Evolutionary conservation across 2,797 vertebrate genomes (phyloP), one percentile per base, ranked within the genome.

Genomic region (Onychomys arenicola): DNA sequence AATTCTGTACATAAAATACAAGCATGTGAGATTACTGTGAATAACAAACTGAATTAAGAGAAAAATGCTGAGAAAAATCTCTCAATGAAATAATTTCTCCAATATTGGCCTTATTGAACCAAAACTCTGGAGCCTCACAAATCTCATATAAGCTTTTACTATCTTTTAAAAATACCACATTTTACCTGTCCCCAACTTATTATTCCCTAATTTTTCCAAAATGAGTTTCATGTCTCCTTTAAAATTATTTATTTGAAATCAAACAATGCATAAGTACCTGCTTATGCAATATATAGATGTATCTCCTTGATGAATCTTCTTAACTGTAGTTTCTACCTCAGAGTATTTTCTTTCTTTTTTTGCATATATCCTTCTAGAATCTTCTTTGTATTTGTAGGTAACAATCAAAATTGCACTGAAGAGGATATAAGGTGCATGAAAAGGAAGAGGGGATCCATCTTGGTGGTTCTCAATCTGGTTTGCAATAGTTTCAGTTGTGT

Each of bases 171-270:
- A 1, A 90, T 1, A 14, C 11, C 10, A 32, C 27, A 49, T 84
- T 88, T 93, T 87, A 65, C 9, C 5, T 12, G 73, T 23, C 3
- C 21, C 13, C 5, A 65, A 55, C 86, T 75, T 40, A 49, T 86
- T 57, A 75, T 5, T 9, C 4, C 21, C 49, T 34, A 2, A 23
- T 25, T 69, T 40, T 55, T 59, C n/a, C 34, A 77, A 25, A 67
- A 49, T n/a, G n/a, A 61, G 27, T 73, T 89, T 88, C 12, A n/a
- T 65, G 7, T 63, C 71, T 87, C 32, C 16, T 78, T 86, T 80
- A 67, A 84, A 84, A 80, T 75, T 89, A 78, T 49, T 71, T 65
- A 87, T 90, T 90, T 77, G 9, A 90, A 78, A 49, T 57, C 37
- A n/a, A 57, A 63, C 37, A 90, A 67, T 25, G 1, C 3, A 25